Base-by-base conservation (phyloP, 2,113 vertebrate genomes). In the Hippopotamus amphibius region DNA sequence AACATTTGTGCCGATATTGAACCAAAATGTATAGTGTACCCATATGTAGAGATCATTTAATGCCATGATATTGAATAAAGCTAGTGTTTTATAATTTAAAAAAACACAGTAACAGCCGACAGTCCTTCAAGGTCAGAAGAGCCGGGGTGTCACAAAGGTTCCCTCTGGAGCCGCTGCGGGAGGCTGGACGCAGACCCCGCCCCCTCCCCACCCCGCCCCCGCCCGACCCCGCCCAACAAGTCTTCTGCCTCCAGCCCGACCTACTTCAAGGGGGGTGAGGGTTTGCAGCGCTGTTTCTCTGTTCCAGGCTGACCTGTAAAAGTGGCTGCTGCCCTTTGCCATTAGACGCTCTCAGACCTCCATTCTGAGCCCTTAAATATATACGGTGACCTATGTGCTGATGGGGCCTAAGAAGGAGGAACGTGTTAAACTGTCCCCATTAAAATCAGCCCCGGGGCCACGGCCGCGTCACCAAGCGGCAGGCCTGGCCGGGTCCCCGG, bases 381-480 rank as follows among this genome's bases (percentile, higher is more conserved):
- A 82, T 48, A 46, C 85, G 43, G 57, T 30, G 88, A 80, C 72
- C 93, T 76, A 28, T 43, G 82, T 69, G 89, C 92, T 83, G 91
- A 86, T 65, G 61, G 22, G 77, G 71, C 55, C 97, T 83, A 41
- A 94, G 88, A 65, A 89, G n/a, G 10, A 59, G 14, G n/a, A 86
- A 21, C 1, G 0, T 6, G 41, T 68, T 43, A 95, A 86, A 95
- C 7, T 21, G 48, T 69, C 68, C 91, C 97, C 95, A 91, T 93
- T 96, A 87, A 97, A 96, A 95, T 41, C 82, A 90, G 93, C 93
- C 95, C 92, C 24, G 15, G 57, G 94, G 57, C 37, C 48, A 50
- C 17, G n/a, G 6, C 69, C 19, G 17, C 37, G 79, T 37, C 57
- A n/a, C 66, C 71, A 16, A 69, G 72, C 3, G 21, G 87, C 65